Conservation (phyloP, 2,797 vertebrate species). For the Sebastes hopkinsi region DNA sequence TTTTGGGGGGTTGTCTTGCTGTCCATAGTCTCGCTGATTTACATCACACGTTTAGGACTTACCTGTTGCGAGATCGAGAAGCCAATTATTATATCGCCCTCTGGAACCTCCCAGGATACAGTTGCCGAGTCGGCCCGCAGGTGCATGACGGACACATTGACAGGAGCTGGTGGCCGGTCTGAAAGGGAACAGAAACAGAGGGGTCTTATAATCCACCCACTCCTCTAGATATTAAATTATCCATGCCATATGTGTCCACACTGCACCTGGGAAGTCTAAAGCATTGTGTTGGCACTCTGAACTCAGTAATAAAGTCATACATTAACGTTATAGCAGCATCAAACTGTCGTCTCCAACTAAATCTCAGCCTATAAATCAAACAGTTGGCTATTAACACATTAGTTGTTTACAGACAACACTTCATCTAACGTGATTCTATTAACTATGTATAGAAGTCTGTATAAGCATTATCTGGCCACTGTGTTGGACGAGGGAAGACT, state of each 20-base stretch:
- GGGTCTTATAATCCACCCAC: conserved; percentile 1
- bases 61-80: conserved; percentile 98
- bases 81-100: conserved; percentile 96
- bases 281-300: not conserved
- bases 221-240: not conserved
- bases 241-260: not conserved
- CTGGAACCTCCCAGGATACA: conserved; percentile 97
- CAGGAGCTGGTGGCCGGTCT: conserved; percentile 94
- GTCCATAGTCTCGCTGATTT: not conserved
- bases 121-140: conserved; percentile 95
- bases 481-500: too few relatives aligned
- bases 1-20: not conserved
- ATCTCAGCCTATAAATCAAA: too few relatives aligned
- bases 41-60: conserved; percentile 31
- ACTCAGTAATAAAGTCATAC: not conserved
- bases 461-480: too few relatives aligned
- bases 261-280: not conserved
- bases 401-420: too few relatives aligned
- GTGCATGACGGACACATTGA: conserved; percentile 95
- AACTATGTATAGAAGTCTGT: too few relatives aligned
- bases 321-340: too few relatives aligned
- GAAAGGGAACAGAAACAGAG: conserved; percentile 19
- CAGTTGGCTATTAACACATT: too few relatives aligned
- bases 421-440: too few relatives aligned
- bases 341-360: too few relatives aligned